Conservation (phyloP, 2,797 vertebrate genomes). For the Acanthurus tractus region DNA sequence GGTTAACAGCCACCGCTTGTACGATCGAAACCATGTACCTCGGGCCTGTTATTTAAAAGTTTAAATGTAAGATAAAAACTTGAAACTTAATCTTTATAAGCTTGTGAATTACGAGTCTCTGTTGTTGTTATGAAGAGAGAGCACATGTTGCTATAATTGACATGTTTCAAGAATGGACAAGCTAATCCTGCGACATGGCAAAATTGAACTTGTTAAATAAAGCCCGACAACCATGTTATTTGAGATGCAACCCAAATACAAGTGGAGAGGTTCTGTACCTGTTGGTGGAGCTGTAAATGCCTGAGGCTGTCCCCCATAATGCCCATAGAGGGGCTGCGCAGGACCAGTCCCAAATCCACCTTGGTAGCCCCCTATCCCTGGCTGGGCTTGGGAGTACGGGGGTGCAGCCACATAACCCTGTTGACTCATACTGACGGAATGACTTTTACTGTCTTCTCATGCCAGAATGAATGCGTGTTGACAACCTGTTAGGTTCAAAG, state of each 20-base stretch:
- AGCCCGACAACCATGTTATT: neutral
- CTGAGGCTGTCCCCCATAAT: conserved; percentile 87
- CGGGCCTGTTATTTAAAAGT: neutral
- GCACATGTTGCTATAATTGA: neutral
- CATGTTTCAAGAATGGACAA: neutral
- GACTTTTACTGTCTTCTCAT: conserved; percentile 78
- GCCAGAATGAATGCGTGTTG: conserved; percentile 65
- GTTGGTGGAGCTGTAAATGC: conserved; percentile 79
- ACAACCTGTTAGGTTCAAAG: conserved; percentile 60
- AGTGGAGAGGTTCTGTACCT: conserved; percentile 79
- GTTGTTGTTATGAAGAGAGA: neutral
- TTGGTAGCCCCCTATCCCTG: conserved; percentile 91
- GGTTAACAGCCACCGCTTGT: neutral
- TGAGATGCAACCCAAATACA: neutral
- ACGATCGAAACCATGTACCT: neutral
- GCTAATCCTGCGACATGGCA: neutral
- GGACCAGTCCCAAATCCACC: conserved; percentile 84
- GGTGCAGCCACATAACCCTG: conserved; percentile 95
- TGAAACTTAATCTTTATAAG: neutral
- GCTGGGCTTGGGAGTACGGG: conserved; percentile 93
- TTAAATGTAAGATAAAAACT: neutral
- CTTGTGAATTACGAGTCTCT: neutral
- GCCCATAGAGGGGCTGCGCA: conserved; percentile 88
- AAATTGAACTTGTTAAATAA: conserved; percentile 14
- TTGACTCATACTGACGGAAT: conserved; percentile 90